phyloP scores from a whole-genome alignment of 2,113 vertebrate genomes.

The Oreocharis arfaki region DNA sequence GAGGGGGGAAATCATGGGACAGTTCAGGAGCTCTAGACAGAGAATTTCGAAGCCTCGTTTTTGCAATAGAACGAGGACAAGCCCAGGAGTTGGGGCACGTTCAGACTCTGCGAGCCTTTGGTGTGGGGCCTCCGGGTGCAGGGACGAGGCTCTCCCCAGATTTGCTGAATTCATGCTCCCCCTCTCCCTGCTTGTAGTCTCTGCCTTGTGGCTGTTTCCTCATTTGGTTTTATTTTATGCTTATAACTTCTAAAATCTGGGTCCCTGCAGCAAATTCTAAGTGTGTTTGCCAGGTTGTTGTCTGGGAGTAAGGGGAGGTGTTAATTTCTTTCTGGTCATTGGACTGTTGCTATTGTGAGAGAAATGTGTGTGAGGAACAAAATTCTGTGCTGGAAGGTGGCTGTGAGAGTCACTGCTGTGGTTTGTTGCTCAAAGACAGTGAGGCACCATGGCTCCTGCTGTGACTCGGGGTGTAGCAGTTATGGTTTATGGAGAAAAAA shows the following conservation, averaged over 20 bases:
- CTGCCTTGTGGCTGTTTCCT: background rate
- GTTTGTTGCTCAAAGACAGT: background rate
- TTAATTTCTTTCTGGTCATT: conserved; percentile 4
- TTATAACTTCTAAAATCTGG: conserved; percentile 5
- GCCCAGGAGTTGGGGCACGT: background rate
- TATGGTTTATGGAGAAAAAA: background rate
- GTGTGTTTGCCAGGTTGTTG: conserved; percentile 55
- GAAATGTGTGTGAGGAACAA: background rate
- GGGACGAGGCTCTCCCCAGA: background rate
- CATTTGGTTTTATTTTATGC: conserved; percentile 30
- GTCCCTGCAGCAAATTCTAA: conserved; percentile 50
- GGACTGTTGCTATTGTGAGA: conserved; percentile 24
- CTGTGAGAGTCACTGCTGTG: background rate
- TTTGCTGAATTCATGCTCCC: background rate
- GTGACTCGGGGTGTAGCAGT: background rate
- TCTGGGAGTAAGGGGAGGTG: conserved; percentile 1
- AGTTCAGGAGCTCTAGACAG: too few relatives aligned
- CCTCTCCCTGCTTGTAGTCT: background rate
- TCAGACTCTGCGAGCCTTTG: background rate
- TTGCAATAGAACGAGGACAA: background rate
- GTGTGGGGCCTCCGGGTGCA: background rate
- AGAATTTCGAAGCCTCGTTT: background rate
- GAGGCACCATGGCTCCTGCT: background rate
- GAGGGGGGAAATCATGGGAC: background rate
- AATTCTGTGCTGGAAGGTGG: background rate